phyloP scores from a whole-genome alignment of 37 sponge, comb jelly and placozoan genomes.

The Bolinopsis microptera region DNA sequence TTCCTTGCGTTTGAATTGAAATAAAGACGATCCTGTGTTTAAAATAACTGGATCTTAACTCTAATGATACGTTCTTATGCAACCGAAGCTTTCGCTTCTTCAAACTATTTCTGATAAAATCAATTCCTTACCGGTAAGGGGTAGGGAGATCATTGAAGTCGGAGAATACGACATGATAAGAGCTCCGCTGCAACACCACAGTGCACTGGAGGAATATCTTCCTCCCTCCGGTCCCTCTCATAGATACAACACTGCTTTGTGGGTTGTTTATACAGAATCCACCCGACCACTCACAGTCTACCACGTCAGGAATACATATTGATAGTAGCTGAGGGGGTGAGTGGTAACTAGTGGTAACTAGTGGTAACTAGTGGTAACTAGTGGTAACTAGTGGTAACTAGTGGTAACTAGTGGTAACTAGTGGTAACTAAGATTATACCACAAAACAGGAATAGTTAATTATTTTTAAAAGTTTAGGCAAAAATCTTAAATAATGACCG shows the following conservation, averaged over 20 bases:
- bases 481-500: neutral
- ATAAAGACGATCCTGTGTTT: neutral
- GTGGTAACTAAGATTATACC: too few relatives aligned
- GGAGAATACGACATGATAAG: conserved; percentile 18
- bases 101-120: too few relatives aligned
- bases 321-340: neutral
- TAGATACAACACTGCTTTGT: neutral
- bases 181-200: neutral
- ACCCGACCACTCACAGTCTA: conserved; percentile 87
- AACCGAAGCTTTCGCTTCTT: too few relatives aligned
- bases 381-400: too few relatives aligned
- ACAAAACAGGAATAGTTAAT: too few relatives aligned
- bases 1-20: neutral
- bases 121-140: neutral
- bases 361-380: neutral
- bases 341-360: neutral
- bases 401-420: too few relatives aligned
- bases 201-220: conserved; percentile 58
- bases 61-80: too few relatives aligned
- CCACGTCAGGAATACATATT: conserved; percentile 74
- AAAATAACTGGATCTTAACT: neutral
- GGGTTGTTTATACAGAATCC: conserved; percentile 77
- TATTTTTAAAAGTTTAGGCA: too few relatives aligned
- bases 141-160: conserved; percentile 14
- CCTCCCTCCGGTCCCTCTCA: conserved; percentile 11